These are phyloP conservation scores for Acronicta psi DNA, from an alignment of 2,888 invertebrate species.

Conservation along the genomic window DNA sequence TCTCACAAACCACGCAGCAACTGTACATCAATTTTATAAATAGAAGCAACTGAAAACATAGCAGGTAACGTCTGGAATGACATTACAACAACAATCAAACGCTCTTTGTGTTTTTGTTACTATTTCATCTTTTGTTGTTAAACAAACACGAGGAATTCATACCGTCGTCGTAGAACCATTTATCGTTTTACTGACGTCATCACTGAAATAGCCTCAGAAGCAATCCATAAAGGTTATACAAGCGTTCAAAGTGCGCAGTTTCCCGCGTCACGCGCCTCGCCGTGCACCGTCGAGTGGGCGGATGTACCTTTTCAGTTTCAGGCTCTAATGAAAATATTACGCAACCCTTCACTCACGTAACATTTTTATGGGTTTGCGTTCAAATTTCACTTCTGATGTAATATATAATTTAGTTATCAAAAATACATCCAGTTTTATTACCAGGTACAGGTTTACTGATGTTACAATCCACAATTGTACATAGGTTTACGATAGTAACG, in stretches of 20 bases:
- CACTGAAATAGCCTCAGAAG: slow-evolving; percentile 50
- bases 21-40: slow-evolving; percentile 36
- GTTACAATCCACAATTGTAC: too few relatives aligned
- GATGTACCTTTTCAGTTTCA: slow-evolving; percentile 49
- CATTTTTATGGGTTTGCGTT: slow-evolving; percentile 18
- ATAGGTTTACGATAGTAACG: too few relatives aligned
- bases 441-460: too few relatives aligned
- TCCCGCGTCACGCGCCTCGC: slow-evolving; percentile 59
- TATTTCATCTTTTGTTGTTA: slow-evolving; percentile 40
- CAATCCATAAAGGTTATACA: slow-evolving; percentile 48
- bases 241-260: slow-evolving; percentile 60
- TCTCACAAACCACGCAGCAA: slow-evolving; percentile 21
- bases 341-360: slow-evolving; percentile 33
- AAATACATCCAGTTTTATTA: background rate
- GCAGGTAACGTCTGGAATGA: slow-evolving; percentile 19
- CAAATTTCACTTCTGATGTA: slow-evolving; percentile 16
- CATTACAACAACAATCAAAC: slow-evolving; percentile 19
- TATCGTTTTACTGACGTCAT: slow-evolving; percentile 47
- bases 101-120: slow-evolving; percentile 21
- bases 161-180: slow-evolving; percentile 35
- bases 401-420: slow-evolving; percentile 1
- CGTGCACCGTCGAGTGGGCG: slow-evolving; percentile 48
- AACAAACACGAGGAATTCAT: slow-evolving; percentile 32
- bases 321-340: slow-evolving; percentile 48
- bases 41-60: slow-evolving; percentile 27